Evolutionary conservation across 2,888 invertebrate genomes (phyloP).

Genomic region (Ceriagrion tenellum): DNA sequence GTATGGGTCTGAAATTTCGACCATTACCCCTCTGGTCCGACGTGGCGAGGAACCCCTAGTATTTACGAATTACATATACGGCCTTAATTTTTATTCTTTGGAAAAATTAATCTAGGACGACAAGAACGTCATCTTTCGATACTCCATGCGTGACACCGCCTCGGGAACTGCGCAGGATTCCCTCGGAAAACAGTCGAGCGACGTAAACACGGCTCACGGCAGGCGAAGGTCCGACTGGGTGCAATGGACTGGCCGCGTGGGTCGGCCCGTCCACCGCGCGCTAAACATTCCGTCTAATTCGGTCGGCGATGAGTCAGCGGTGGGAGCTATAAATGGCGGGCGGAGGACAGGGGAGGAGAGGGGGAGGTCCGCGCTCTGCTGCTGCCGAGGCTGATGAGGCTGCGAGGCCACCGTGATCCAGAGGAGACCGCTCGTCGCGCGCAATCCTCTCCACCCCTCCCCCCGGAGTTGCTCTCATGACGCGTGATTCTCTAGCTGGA

Average conservation of each 20-base stretch:
- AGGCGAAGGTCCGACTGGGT: not conserved
- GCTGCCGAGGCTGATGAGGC: not conserved
- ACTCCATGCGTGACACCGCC: not conserved
- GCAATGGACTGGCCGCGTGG: slow-evolving; percentile 32
- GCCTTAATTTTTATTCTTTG: no score
- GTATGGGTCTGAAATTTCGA: no score
- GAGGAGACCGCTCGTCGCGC: not conserved
- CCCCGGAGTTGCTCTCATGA: no score
- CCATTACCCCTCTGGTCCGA: no score
- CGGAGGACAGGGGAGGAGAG: no score
- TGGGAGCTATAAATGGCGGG: slow-evolving; percentile 68
- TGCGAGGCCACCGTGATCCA: not conserved
- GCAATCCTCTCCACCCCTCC: no score
- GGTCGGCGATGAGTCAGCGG: slow-evolving; percentile 67
- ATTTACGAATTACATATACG: no score
- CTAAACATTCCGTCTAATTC: slow-evolving; percentile 69
- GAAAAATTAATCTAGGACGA: no score
- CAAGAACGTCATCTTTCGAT: no score
- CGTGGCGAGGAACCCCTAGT: no score
- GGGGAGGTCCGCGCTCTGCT: not conserved
- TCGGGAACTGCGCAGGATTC: no score
- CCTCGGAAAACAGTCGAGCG: not conserved
- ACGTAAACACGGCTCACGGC: not conserved
- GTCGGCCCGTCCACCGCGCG: slow-evolving; percentile 15
- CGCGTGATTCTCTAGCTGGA: no score